These are phyloP conservation scores for Amphibalanus amphitrite DNA, from an alignment of 1,140 invertebrate genomes.

Conservation along the genomic window DNA sequence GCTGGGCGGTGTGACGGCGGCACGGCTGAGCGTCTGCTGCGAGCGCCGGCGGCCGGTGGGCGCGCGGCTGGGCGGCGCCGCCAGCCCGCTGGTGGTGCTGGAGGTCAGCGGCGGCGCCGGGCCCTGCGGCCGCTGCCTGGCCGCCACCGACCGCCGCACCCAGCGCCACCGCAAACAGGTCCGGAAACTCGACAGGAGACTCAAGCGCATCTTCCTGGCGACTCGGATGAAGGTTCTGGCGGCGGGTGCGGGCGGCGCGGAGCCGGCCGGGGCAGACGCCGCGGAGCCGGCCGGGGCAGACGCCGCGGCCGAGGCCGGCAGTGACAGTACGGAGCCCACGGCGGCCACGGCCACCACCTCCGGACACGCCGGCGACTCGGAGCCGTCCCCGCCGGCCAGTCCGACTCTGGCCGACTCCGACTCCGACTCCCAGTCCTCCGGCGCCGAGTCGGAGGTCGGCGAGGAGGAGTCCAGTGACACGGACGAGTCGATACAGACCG, in stretches of 20 bases:
- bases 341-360: too few species aligned
- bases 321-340: neutral
- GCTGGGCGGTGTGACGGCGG: neutral
- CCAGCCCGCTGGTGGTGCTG: neutral
- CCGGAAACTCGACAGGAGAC: neutral
- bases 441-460: neutral
- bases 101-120: neutral
- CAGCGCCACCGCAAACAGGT: neutral
- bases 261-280: too few species aligned
- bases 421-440: too few species aligned
- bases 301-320: neutral
- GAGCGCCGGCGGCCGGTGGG: neutral
- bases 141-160: neutral
- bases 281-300: neutral
- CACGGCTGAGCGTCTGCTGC: neutral
- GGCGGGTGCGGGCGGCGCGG: too few species aligned
- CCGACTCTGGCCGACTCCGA: neutral
- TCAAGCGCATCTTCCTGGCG: too few species aligned
- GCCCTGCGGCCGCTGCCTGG: neutral
- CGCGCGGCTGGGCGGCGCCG: neutral
- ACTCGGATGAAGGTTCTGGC: too few species aligned
- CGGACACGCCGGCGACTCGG: too few species aligned
- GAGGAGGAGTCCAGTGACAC: neutral
- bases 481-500: neutral
- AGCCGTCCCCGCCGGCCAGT: neutral